Percentiles rank a stretch among this genome's conserved stretches.
These are phyloP conservation scores for Folsomia candida DNA, from an alignment of 2,888 invertebrate species.

Conservation along the genomic window DNA sequence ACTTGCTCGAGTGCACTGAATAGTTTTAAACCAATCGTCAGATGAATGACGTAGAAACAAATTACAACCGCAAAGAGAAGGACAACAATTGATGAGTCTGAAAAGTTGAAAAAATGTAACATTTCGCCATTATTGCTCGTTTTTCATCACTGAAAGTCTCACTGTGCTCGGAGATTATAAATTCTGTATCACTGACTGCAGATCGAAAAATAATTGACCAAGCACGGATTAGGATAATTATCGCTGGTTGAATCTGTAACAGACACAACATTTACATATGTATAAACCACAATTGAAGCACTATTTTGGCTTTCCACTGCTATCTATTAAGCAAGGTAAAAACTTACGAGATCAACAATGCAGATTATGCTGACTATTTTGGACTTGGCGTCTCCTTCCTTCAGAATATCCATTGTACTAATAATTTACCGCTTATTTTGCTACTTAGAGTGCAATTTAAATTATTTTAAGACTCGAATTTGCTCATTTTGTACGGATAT, in stretches of 20 bases:
- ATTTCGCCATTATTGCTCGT: no score
- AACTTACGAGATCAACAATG: slow-evolving; percentile 11
- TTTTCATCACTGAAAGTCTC: no score
- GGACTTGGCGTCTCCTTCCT: no score
- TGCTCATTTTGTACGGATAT: no score
- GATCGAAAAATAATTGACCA: slow-evolving; percentile 6
- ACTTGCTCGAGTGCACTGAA: slow-evolving; percentile 32
- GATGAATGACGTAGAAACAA: slow-evolving; percentile 34
- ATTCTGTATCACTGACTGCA: not conserved
- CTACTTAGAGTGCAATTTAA: no score
- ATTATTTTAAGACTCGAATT: no score
- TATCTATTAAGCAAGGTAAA: no score
- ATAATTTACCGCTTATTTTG: no score
- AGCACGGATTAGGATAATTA: not conserved
- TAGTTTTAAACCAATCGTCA: slow-evolving; percentile 35
- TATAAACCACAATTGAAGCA: no score
- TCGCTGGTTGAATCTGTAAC: not conserved
- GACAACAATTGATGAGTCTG: slow-evolving; percentile 32
- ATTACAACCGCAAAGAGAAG: slow-evolving; percentile 25
- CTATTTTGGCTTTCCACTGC: not conserved
- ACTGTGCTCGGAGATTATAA: slow-evolving; percentile 6
- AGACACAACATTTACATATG: no score
- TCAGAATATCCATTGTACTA: no score
- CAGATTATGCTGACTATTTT: not conserved
- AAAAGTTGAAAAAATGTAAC: not conserved